Base-by-base conservation (phyloP, 2,113 vertebrate genomes). In the Hippocampus abdominalis region DNA sequence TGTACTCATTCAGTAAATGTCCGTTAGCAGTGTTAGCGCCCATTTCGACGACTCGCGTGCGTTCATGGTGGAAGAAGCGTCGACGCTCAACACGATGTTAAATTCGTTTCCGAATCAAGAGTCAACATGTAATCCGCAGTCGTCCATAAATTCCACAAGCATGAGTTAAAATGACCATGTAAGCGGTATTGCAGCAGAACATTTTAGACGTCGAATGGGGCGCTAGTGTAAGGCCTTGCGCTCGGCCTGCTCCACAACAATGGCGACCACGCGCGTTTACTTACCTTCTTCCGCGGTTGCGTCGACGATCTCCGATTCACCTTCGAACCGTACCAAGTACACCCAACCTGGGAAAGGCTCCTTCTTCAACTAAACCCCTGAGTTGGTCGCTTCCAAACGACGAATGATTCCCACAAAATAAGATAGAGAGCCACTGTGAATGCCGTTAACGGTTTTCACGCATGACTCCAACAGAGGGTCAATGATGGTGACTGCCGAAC, bases 211-310 rank as follows among this genome's bases (percentile, higher is more conserved):
- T 60, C 27, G 57, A 32, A 32, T 20, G 2, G 27, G 3, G 13
- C 7, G 15, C 57, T 1, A 71, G 4, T 0, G 9, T 13, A 54
- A 70, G 79, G 81, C 85, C 85, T 72, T 7, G 9, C 21, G n/a
- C 23, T 12, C 42, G 10, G 60, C 73, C 73, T 68, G 72, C 71
- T 40, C 67, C 80, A 79, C 81, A 88, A 88, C 88, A 90, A 90
- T 87, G 88, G 88, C 87, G 78, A 32, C 16, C 85, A 81, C 72
- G 81, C 74, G 18, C 64, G 16, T 82, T 59, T 32, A 18, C 27
- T 23, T 76, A 88, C 84, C 85, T 83, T 61, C 64, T 72, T 64
- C 73, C 68, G 79, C 46, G 20, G 29, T 8, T 54, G n/a, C 13
- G n/a, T 64, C 23, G 40, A 27, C 23, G 15, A 60, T 8, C 27